These are phyloP conservation scores for Myripristis jacobus DNA, from an alignment of 2,797 vertebrate species.

Conservation along the genomic window DNA sequence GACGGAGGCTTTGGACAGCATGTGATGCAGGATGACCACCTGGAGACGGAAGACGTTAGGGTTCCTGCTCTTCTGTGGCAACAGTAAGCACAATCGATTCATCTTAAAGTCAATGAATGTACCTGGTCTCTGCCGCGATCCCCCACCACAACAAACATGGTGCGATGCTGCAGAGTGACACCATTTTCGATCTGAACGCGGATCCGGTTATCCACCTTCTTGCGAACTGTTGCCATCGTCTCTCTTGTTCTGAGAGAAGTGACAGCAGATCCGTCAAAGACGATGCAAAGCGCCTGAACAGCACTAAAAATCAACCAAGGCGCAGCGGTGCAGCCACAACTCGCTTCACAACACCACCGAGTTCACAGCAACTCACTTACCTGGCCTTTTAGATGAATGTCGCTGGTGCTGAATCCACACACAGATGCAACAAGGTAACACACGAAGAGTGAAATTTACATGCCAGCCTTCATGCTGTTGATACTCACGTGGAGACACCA, in stretches of 20 bases:
- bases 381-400: constrained; percentile 6
- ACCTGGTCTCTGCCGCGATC: constrained; percentile 97
- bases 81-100: too few relatives aligned
- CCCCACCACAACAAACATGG: constrained; percentile 93
- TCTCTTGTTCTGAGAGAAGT: not conserved
- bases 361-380: constrained; percentile 16
- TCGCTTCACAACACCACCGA: too few relatives aligned
- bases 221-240: constrained; percentile 88
- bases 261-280: not conserved
- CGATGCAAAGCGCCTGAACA: not conserved
- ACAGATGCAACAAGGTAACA: not conserved
- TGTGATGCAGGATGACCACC: constrained; percentile 99
- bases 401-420: not conserved
- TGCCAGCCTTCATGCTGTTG: constrained; percentile 65
- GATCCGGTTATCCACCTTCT: constrained; percentile 96
- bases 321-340: not conserved
- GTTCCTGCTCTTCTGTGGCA: not conserved
- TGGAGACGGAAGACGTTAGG: constrained; percentile 55
- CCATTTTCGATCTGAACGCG: constrained; percentile 98
- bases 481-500: constrained; percentile 78
- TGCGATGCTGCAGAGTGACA: constrained; percentile 88
- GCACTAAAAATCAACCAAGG: not conserved
- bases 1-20: constrained; percentile 95
- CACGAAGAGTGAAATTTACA: constrained; percentile 16
- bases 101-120: not conserved